phyloP scores from a whole-genome alignment of 1,140 invertebrate genomes.

The Stegodyphus dumicola region DNA sequence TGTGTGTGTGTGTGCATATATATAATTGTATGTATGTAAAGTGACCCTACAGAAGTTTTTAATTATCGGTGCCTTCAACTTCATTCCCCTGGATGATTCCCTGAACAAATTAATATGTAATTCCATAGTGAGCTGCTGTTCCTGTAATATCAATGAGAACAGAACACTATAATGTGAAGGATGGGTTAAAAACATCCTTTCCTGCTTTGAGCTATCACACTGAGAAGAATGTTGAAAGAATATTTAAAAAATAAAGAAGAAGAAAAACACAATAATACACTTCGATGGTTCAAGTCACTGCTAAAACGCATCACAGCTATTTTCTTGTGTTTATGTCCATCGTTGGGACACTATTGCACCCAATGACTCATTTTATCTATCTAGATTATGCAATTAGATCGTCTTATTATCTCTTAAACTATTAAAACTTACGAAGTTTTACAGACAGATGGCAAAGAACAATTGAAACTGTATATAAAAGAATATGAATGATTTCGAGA shows the following conservation, averaged over 20 bases:
- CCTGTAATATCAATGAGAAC: neutral
- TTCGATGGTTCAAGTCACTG: neutral
- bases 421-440: neutral
- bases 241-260: neutral
- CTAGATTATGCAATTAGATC: conserved; percentile 19
- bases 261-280: neutral
- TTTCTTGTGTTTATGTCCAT: neutral
- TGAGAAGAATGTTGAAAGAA: neutral
- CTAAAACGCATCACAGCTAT: neutral
- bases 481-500: neutral
- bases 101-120: conserved; percentile 12
- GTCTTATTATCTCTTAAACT: conserved; percentile 32
- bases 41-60: conserved; percentile 41
- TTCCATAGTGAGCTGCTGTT: neutral
- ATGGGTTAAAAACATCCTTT: neutral
- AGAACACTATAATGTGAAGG: too few relatives aligned
- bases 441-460: neutral
- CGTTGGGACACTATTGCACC: neutral
- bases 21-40: conserved; percentile 6
- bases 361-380: neutral
- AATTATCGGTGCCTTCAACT: conserved; percentile 49
- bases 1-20: neutral
- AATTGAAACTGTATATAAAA: conserved; percentile 18
- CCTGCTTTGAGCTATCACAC: neutral
- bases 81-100: conserved; percentile 34